Conservation (phyloP, 2,797 vertebrate species). For the Morelia viridis region DNA sequence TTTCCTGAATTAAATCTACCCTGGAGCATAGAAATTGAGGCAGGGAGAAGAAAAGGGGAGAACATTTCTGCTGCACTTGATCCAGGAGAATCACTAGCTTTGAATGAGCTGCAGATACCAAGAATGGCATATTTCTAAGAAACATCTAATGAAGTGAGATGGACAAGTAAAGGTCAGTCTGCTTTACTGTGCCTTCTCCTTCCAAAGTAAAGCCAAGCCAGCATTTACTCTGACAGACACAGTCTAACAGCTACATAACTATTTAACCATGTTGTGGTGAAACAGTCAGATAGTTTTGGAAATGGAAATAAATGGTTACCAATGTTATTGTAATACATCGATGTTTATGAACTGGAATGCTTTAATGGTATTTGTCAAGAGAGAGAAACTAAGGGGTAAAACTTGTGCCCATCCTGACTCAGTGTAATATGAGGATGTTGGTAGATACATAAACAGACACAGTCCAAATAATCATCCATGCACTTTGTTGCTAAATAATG, state of each 20-base stretch:
- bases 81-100: background rate
- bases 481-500: too few relatives aligned
- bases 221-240: background rate
- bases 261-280: background rate
- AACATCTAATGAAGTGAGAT: background rate
- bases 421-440: too few relatives aligned
- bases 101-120: background rate
- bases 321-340: background rate
- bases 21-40: background rate
- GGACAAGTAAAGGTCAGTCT: background rate
- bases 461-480: too few relatives aligned
- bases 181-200: background rate
- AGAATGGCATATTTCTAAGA: background rate
- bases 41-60: background rate
- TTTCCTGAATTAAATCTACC: slow-evolving; percentile 9
- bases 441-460: too few relatives aligned
- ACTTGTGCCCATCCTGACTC: too few relatives aligned
- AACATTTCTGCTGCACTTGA: background rate
- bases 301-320: background rate
- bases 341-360: background rate
- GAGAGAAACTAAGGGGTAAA: too few relatives aligned
- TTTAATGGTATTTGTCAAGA: background rate
- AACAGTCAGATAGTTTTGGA: background rate
- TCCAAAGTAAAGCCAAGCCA: background rate
- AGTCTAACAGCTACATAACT: background rate